Base-by-base conservation (phyloP, 1,140 invertebrate species). In the Sipha flava region DNA sequence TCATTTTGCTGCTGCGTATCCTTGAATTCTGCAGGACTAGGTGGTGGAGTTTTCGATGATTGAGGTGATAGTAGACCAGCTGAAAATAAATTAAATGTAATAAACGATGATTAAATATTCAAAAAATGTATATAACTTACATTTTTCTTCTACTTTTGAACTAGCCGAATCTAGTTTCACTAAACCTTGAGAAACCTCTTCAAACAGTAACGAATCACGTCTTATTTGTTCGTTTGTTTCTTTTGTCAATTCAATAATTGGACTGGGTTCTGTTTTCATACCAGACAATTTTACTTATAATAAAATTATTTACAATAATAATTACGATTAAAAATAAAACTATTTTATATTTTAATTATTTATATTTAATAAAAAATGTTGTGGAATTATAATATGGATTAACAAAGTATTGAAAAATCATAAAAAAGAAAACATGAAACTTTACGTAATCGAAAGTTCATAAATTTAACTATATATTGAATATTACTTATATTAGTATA, bases 21-120 rank as follows among this genome's bases (percentile, higher is more conserved):
- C 54, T 85, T 85, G 82, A 88, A 88, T 75, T 88, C 87, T 45
- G 87, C 87, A 66, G 87, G 87, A 81, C 87, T 88, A 37, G 87
- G 87, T 31, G 87, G 88, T 77, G 87, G 88, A 79, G 87, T 88
- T 82, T 87, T 88, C 43, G 85, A 86, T 37, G 87, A 83, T 81
- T 85, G 86, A 31, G 87, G 87, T 52, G 87, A 87, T 81, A 86
- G 57, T 70, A 81, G 81, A 70, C 81, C 64, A 68, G 68, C 73
- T 77, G 70, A 10, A 40, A 40, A 75, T 23, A 21, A 52, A 29
- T 29, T 45, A 29, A 18, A 45, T 23, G 31, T 45, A 2, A 21
- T 40, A 40, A 23, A 14, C 12, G 4, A 52, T 52, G n/a, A 21
- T 52, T 6, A 21, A 52, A 57, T 57, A n/a, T n/a, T n/a, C n/a